Percentiles rank a stretch among this genome's conserved stretches.
Evolutionary conservation across 2,113 vertebrate genomes (phyloP).

Genomic region (Holacanthus passer): DNA sequence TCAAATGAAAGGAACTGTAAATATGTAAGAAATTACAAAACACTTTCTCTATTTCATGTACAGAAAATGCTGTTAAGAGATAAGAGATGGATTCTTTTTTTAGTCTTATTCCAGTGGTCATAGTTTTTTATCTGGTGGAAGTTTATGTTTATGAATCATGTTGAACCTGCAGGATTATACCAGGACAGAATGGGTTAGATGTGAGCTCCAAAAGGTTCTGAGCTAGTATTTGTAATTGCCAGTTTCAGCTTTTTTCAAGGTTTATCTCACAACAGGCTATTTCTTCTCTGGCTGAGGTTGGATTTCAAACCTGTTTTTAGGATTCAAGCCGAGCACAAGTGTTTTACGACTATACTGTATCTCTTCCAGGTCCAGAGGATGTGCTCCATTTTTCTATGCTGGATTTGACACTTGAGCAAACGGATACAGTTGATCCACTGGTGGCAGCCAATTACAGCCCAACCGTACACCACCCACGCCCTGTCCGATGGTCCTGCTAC

Average conservation of each 20-base stretch:
- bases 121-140: background rate
- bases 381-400: slow-evolving; percentile 38
- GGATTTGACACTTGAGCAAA: slow-evolving; percentile 39
- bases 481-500: slow-evolving; percentile 56
- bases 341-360: background rate
- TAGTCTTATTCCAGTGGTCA: background rate
- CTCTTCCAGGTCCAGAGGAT: slow-evolving; percentile 76
- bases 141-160: background rate
- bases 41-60: too few species aligned
- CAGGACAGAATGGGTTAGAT: too few species aligned
- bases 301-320: background rate
- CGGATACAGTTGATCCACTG: background rate
- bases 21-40: background rate
- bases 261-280: background rate
- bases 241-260: background rate
- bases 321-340: background rate
- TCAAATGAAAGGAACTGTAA: background rate
- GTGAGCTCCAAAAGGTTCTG: background rate
- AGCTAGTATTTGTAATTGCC: background rate
- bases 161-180: background rate
- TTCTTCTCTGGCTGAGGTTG: background rate
- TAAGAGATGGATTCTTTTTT: background rate
- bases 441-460: slow-evolving; percentile 67
- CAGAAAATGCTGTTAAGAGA: background rate
- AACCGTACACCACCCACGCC: slow-evolving; percentile 64